phyloP scores from a whole-genome alignment of 2,113 vertebrate species.

The Anhinga anhinga region DNA sequence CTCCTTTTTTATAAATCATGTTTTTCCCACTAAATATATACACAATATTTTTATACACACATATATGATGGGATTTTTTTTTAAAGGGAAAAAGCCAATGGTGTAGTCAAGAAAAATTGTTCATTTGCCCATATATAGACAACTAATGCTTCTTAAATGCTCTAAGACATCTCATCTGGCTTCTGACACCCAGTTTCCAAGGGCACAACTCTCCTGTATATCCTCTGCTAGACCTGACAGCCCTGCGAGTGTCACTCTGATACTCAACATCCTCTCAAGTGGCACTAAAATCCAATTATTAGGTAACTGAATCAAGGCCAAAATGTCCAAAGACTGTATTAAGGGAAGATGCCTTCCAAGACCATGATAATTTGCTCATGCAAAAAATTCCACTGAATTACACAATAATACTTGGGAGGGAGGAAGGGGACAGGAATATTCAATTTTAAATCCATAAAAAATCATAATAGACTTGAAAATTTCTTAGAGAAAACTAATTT shows the following conservation, averaged over 20 bases:
- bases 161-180: background rate
- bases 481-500: background rate
- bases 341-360: background rate
- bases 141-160: background rate
- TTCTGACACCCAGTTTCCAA: background rate
- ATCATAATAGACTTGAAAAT: background rate
- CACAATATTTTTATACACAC: background rate
- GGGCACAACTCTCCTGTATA: background rate
- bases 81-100: fast-evolving
- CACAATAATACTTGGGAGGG: background rate
- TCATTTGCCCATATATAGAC: background rate
- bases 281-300: background rate
- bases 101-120: background rate
- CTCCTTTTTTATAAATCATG: background rate
- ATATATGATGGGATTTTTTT: background rate
- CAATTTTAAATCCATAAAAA: background rate
- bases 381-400: background rate
- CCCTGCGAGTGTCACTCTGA: background rate
- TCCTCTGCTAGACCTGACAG: background rate
- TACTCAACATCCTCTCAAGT: background rate
- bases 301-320: background rate
- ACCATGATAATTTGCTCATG: background rate
- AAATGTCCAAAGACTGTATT: background rate
- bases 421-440: background rate
- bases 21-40: background rate